Base-by-base conservation (phyloP, 2,113 vertebrate species). In the Boleophthalmus pectinirostris region DNA sequence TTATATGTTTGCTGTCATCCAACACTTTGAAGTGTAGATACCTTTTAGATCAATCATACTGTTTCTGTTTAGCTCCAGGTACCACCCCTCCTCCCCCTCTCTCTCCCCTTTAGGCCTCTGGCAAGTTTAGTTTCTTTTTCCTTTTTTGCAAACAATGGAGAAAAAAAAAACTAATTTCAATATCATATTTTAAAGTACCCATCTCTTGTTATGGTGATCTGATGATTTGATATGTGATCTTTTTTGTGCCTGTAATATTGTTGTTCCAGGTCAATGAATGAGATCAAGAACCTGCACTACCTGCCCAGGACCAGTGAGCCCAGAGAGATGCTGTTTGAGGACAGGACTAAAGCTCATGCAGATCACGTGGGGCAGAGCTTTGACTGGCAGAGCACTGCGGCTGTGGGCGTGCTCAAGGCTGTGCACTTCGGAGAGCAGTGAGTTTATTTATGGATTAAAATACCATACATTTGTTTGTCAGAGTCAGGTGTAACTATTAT, bases 311-410 rank as follows among this genome's bases (percentile, higher is more conserved):
- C 96, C 90, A 98, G 96, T 4, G 97, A 98, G 83, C 97, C 97
- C 74, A 94, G 97, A 0, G 97, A 99, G 92, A 95, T 98, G 70
- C 95, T 99, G 79, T 99, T 98, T 73, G 97, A 99, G 91, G 97
- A 99, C 68, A 93, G 97, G 82, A 98, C 97, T 0, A 94, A 96
- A 85, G 97, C 97, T 33, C 97, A 99, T 0, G 97, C 97, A 0
- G 97, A 99, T 84, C 97, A 99, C 0, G 97, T 99, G 25, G 97
- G 97, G 10, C 97, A 99, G 79, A 97, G 97, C 65, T 98, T 99
- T 82, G 97, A 99, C 93, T 98, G 97, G 97, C 96, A 98, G 93
- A 99, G 96, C 87, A 98, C 97, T 0, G 97, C 97, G 15, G 97
- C 97, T 21, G 97, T 99, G 0, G 97, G 97, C 0, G 97, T 99